Evolutionary conservation across 2,113 vertebrate species (phyloP).

Genomic region (Stegostoma tigrinum): DNA sequence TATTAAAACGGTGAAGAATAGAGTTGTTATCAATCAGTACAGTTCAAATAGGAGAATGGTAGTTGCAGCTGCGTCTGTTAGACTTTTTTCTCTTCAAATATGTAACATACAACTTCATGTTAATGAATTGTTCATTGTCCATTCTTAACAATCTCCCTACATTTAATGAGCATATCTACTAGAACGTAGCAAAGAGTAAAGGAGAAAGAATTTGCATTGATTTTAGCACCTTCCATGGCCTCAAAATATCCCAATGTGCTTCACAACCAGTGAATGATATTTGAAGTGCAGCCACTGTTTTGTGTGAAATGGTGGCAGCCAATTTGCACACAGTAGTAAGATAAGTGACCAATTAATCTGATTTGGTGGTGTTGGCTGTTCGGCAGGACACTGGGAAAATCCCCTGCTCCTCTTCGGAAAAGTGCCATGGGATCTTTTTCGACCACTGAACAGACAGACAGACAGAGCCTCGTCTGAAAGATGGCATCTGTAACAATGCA

Average conservation of each 20-base stretch:
- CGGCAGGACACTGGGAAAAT: constrained; percentile 16
- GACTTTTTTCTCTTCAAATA: neutral
- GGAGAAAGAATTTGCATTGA: neutral
- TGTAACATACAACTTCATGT: neutral
- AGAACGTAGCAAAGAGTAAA: neutral
- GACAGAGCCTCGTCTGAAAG: constrained; percentile 22
- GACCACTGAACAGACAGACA: constrained; percentile 18
- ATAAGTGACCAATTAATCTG: constrained; percentile 6
- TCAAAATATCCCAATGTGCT: neutral
- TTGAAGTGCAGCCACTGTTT: neutral
- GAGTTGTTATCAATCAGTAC: neutral
- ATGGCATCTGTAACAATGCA: constrained; percentile 33
- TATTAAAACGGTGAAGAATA: neutral
- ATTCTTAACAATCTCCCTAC: neutral
- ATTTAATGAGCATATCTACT: neutral
- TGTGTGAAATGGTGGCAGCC: neutral
- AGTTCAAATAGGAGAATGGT: neutral
- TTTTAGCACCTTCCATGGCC: neutral
- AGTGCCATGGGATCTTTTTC: constrained; percentile 1
- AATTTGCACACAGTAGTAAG: neutral
- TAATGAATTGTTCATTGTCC: neutral
- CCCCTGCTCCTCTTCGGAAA: neutral
- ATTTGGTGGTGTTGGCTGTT: constrained; percentile 26
- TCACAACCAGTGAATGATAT: neutral
- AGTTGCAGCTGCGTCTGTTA: neutral